A percentile compares a stretch with the other conserved stretches of the same genome.
These are phyloP conservation scores for Pararge aegeria DNA, from an alignment of 1,140 invertebrate species.

Conservation along the genomic window DNA sequence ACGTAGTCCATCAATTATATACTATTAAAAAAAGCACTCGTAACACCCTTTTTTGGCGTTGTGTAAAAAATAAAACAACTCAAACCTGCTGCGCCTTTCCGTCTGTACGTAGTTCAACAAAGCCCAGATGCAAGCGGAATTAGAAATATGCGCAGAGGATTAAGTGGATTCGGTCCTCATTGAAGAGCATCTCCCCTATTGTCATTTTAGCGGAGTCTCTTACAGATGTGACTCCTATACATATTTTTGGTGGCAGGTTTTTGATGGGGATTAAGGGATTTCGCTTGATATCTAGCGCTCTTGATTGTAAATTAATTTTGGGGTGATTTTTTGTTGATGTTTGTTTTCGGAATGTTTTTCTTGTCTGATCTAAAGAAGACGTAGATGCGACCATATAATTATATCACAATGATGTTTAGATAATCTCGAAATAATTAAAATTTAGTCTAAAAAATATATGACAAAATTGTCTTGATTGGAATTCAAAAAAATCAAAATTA, in stretches of 20 bases:
- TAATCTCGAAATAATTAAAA: too few relatives aligned
- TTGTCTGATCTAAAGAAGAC: neutral
- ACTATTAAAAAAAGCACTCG: too few relatives aligned
- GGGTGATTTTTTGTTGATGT: conserved; percentile 20
- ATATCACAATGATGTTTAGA: too few relatives aligned
- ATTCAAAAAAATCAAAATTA: too few relatives aligned
- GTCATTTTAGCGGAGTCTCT: conserved; percentile 47
- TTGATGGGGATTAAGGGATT: conserved; percentile 57
- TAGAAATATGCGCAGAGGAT: conserved; percentile 62
- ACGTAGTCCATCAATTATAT: too few relatives aligned
- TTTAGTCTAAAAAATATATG: too few relatives aligned
- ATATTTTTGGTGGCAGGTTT: conserved; percentile 43
- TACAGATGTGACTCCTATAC: conserved; percentile 53
- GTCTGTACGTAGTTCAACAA: neutral
- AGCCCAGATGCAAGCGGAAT: conserved; percentile 66
- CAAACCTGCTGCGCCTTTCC: neutral
- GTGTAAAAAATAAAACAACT: neutral
- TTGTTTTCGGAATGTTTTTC: conserved; percentile 11
- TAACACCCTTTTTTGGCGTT: too few relatives aligned
- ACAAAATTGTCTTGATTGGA: too few relatives aligned
- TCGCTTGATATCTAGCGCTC: conserved; percentile 19
- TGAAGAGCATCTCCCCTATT: conserved; percentile 54
- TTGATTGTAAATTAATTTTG: conserved; percentile 35
- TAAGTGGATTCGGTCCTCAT: conserved; percentile 59
- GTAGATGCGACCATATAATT: too few relatives aligned